Conservation (phyloP, 2,888 invertebrate genomes). For the Cyclophora punctaria region DNA sequence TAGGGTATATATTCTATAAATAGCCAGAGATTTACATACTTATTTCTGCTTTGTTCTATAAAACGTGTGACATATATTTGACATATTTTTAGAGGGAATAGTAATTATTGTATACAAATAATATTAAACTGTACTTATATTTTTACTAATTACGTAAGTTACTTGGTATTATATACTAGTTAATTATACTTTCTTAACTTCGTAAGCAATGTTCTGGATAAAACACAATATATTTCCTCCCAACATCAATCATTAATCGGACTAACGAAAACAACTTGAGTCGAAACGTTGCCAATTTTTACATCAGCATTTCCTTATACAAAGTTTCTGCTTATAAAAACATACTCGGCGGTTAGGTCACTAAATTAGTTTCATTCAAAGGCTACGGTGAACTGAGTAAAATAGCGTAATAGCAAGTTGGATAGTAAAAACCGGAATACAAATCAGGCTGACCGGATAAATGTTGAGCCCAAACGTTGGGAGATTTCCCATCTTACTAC, state of each 20-base stretch:
- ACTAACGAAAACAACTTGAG: conserved; percentile 12
- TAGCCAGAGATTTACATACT: too few relatives aligned
- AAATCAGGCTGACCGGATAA: conserved; percentile 22
- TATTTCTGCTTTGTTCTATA: too few relatives aligned
- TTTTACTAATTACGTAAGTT: too few relatives aligned
- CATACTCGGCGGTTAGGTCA: conserved; percentile 24
- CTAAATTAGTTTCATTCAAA: conserved; percentile 56
- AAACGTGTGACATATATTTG: too few relatives aligned
- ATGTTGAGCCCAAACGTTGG: conserved; percentile 13
- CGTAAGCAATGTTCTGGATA: too few relatives aligned
- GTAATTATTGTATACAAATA: too few relatives aligned
- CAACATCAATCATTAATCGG: conserved; percentile 11
- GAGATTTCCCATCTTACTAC: conserved; percentile 19
- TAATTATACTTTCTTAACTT: too few relatives aligned
- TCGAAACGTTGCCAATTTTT: conserved; percentile 22
- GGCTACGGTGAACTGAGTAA: conserved; percentile 12
- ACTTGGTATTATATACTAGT: too few relatives aligned
- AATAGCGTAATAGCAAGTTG: conserved; percentile 23
- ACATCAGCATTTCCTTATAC: conserved; percentile 24
- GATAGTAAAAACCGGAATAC: conserved; percentile 24
- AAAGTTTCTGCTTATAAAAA: conserved; percentile 36
- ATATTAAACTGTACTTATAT: too few relatives aligned
- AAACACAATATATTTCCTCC: conserved; percentile 4
- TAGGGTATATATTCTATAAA: neutral
- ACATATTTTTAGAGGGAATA: too few relatives aligned